Evolutionary conservation across 2,113 vertebrate genomes (phyloP).

Genomic region (Procavia capensis): DNA sequence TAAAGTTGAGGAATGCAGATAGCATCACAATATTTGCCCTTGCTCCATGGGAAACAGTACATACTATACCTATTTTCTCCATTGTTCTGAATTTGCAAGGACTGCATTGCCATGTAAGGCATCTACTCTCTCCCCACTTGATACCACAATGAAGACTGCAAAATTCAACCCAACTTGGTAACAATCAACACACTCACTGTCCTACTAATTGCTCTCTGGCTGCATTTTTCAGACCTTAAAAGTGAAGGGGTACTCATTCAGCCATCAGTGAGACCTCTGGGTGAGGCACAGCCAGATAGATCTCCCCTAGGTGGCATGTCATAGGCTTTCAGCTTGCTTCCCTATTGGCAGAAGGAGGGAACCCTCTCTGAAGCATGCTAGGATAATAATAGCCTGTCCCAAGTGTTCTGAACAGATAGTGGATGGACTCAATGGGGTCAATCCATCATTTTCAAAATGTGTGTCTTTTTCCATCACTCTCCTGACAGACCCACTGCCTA

Average conservation of each 20-base stretch:
- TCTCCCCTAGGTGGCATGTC: neutral
- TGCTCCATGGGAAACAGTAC: neutral
- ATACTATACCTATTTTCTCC: neutral
- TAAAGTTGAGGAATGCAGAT: neutral
- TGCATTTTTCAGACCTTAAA: neutral
- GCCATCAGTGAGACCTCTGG: neutral
- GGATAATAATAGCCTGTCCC: constrained; percentile 3
- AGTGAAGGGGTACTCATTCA: neutral
- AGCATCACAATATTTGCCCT: neutral
- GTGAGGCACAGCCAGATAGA: neutral
- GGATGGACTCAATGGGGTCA: neutral
- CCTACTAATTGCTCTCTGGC: neutral
- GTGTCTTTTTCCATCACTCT: neutral
- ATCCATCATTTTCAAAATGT: constrained; percentile 48
- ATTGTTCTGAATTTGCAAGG: neutral
- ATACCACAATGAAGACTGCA: neutral
- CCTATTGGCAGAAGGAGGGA: neutral
- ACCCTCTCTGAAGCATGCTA: neutral
- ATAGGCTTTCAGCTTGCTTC: neutral
- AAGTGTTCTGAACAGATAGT: neutral
- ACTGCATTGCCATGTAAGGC: neutral
- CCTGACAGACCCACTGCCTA: neutral
- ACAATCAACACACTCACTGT: neutral
- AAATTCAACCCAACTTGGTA: neutral
- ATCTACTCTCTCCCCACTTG: neutral